Evolutionary conservation across 2,888 invertebrate species (phyloP).

Genomic region (Axea sp.): DNA sequence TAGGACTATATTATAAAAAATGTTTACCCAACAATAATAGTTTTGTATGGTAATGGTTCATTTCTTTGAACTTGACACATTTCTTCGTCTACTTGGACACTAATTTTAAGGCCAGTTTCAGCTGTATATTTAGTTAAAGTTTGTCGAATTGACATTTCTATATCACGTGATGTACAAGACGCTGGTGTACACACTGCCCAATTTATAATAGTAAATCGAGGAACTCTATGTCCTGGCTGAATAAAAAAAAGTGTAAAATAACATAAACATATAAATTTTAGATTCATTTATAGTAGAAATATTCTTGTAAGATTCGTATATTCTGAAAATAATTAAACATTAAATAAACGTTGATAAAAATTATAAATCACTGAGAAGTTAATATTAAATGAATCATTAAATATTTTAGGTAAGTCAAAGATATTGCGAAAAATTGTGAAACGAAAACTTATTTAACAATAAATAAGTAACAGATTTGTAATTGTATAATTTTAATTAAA

Average conservation of each 20-base stretch:
- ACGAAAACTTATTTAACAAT: too few relatives aligned
- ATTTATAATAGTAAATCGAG: constrained; percentile 84
- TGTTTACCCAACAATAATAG: constrained; percentile 80
- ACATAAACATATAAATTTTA: too few relatives aligned
- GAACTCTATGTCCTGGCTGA: constrained; percentile 86
- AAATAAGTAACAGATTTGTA: too few relatives aligned
- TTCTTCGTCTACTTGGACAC: constrained; percentile 82
- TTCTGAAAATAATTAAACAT: too few relatives aligned
- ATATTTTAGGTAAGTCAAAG: too few relatives aligned
- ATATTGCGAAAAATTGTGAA: too few relatives aligned
- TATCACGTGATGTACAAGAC: constrained; percentile 82
- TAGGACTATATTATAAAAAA: too few relatives aligned
- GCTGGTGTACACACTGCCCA: constrained; percentile 86
- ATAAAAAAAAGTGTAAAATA: constrained; percentile 61
- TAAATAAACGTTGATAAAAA: too few relatives aligned
- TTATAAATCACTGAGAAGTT: too few relatives aligned
- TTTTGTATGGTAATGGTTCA: constrained; percentile 78
- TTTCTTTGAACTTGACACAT: constrained; percentile 82
- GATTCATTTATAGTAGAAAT: too few relatives aligned
- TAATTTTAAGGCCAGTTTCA: constrained; percentile 81
- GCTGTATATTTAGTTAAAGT: constrained; percentile 80
- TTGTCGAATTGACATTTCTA: constrained; percentile 81
- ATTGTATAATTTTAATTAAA: not conserved
- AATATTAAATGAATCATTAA: too few relatives aligned
- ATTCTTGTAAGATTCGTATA: too few relatives aligned